phyloP scores from a whole-genome alignment of 1,140 invertebrate genomes.

The Wiebesia pumilae region DNA sequence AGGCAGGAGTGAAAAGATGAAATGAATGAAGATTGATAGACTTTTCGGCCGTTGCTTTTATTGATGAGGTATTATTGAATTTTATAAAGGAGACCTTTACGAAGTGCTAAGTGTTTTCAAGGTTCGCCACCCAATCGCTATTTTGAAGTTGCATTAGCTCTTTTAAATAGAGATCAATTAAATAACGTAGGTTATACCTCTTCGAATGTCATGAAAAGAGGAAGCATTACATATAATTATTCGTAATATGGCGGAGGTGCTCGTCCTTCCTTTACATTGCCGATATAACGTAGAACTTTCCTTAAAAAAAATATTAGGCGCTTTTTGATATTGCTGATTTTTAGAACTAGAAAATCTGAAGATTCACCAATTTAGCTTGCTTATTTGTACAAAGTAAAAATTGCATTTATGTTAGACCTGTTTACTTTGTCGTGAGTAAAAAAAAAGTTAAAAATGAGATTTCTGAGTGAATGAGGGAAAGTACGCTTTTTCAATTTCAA shows the following conservation, averaged over 20 bases:
- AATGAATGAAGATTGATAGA: neutral
- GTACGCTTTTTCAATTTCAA: neutral
- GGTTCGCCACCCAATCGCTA: neutral
- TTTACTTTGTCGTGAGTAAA: neutral
- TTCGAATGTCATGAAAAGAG: neutral
- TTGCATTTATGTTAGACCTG: neutral
- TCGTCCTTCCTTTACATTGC: neutral
- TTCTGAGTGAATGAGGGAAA: neutral
- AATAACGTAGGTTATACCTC: slow-evolving; percentile 61
- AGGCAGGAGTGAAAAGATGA: neutral
- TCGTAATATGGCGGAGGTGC: neutral
- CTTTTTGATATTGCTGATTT: no score
- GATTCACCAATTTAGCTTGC: neutral
- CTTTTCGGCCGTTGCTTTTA: neutral
- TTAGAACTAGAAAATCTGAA: neutral
- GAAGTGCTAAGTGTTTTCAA: neutral
- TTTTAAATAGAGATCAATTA: slow-evolving; percentile 65
- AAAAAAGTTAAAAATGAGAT: slow-evolving; percentile 9
- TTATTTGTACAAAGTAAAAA: neutral
- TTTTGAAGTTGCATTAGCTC: slow-evolving; percentile 60
- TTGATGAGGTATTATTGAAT: neutral
- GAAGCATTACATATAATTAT: neutral
- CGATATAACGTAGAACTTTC: no score
- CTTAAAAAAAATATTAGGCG: no score
- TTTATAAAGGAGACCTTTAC: neutral